Base-by-base conservation (phyloP, 2,888 invertebrate species). In the Mythimna pallens region DNA sequence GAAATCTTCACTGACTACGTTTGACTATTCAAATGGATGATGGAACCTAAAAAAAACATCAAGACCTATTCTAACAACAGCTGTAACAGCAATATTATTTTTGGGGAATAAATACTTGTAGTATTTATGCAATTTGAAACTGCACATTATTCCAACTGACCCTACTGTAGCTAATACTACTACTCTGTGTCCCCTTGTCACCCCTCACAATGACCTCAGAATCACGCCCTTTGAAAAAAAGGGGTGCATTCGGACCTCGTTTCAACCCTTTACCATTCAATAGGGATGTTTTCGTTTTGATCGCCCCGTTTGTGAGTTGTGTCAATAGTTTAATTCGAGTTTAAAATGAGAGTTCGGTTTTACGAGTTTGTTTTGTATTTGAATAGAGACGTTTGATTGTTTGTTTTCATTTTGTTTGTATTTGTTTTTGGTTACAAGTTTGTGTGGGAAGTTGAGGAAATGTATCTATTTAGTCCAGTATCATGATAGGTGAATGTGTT, bases 131-230 rank as follows among this genome's bases (percentile, higher is more conserved):
- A 22, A 22, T 3, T 34, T 12, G 7, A 20, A 20, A 61, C 61
- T 55, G 34, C n/a, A 25, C 40, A 34, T 55, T 68, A 34, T 68
- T 34, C 4, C n/a, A 40, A 70, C 30, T 65, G 30, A n/a, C 30
- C 22, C 25, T 70, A 68, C 65, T 84, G 66, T 47, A n/a, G 34
- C 25, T 10, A 14, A 43, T 55, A 12, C 17, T 54, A 72, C 34
- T 59, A 79, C 34, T 67, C 57, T 67, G 57, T 52, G 54, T 63
- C 22, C 63, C 59, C 73, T 72, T 67, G 40, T 55, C 64, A 59
- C 69, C 68, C 59, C 78, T 85, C 84, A 86, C 86, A 87, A 80
- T 86, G 88, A 86, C 87, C 87, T 85, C 81, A 69, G 70, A 82
- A 84, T 85, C 89, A 83, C 89, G 86, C 84, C 89, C 84, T 77